Conservation (phyloP, 2,888 invertebrate species). For the Melanostoma mellinum region DNA sequence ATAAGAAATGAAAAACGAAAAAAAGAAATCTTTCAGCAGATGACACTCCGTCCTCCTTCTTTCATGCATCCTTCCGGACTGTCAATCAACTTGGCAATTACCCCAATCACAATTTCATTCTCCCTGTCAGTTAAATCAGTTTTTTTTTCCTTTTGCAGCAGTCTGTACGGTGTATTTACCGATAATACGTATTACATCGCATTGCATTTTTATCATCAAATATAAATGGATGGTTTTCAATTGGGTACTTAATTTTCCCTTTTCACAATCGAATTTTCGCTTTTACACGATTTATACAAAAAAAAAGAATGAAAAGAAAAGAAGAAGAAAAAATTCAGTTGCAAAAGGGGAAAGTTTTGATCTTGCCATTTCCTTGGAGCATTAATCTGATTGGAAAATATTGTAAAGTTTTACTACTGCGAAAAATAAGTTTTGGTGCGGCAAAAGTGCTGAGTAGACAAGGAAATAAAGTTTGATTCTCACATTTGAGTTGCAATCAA, state of each 20-base stretch:
- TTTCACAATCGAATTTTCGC: conserved; percentile 29
- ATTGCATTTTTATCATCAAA: conserved; percentile 51
- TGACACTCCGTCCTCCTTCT: conserved; percentile 44
- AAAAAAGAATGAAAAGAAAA: background rate
- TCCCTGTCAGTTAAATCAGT: conserved; percentile 39
- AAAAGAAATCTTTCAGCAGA: conserved; percentile 42
- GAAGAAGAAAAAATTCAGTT: conserved; percentile 20
- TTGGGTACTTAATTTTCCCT: conserved; percentile 43
- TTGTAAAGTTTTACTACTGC: conserved; percentile 35
- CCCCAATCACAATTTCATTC: conserved; percentile 51
- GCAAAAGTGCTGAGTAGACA: conserved; percentile 51
- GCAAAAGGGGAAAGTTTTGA: conserved; percentile 28
- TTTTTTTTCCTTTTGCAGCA: background rate
- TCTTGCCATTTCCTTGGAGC: conserved; percentile 42
- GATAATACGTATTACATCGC: conserved; percentile 39
- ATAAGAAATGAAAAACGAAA: conserved; percentile 4
- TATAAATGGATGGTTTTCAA: conserved; percentile 31
- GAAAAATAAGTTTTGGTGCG: conserved; percentile 13
- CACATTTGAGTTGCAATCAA: conserved; percentile 48
- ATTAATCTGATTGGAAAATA: conserved; percentile 66
- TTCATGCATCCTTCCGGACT: conserved; percentile 48
- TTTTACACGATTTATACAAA: background rate
- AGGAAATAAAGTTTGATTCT: conserved; percentile 54
- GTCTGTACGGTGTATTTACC: background rate
- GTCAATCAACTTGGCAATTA: conserved; percentile 66